Evolutionary conservation across 2,888 invertebrate species (phyloP).

Genomic region (Brachylomia viminalis): DNA sequence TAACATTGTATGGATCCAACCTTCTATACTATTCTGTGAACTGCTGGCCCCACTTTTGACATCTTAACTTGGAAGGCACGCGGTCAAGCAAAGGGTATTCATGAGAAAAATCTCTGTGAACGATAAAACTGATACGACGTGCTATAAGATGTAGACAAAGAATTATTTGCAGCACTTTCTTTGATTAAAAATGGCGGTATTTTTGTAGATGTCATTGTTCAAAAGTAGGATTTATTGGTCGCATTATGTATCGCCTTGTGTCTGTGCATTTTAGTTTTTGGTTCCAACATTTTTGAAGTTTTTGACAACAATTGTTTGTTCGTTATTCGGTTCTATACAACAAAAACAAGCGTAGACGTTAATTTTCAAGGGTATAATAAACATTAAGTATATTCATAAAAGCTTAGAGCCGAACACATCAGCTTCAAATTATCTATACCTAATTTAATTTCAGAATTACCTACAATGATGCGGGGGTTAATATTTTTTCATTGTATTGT

Average conservation of each 20-base stretch:
- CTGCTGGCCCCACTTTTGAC: slow-evolving; percentile 46
- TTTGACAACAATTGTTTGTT: slow-evolving; percentile 21
- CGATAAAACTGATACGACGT: slow-evolving; percentile 41
- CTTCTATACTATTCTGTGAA: slow-evolving; percentile 21
- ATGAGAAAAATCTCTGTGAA: slow-evolving; percentile 46
- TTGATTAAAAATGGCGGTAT: slow-evolving; percentile 54
- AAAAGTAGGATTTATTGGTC: slow-evolving; percentile 51
- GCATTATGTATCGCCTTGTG: slow-evolving; percentile 27
- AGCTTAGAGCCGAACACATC: neutral
- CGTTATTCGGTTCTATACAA: neutral
- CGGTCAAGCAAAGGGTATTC: slow-evolving; percentile 57
- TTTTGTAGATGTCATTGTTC: slow-evolving; percentile 41
- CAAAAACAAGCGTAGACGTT: neutral
- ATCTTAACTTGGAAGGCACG: slow-evolving; percentile 43
- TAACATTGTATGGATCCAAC: neutral
- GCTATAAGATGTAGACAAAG: slow-evolving; percentile 35
- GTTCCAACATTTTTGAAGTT: slow-evolving; percentile 19
- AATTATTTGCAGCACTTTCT: slow-evolving; percentile 54
- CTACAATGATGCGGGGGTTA: too few relatives aligned
- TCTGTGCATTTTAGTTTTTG: slow-evolving; percentile 25
- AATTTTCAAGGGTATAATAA: neutral
- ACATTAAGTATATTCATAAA: neutral
- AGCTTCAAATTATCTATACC: neutral
- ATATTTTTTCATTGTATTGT: too few relatives aligned
- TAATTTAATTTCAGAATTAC: too few relatives aligned